Percentiles rank a stretch among this genome's conserved stretches.
Conservation (phyloP, 1,140 invertebrate genomes). For the Halictus rubicundus region DNA sequence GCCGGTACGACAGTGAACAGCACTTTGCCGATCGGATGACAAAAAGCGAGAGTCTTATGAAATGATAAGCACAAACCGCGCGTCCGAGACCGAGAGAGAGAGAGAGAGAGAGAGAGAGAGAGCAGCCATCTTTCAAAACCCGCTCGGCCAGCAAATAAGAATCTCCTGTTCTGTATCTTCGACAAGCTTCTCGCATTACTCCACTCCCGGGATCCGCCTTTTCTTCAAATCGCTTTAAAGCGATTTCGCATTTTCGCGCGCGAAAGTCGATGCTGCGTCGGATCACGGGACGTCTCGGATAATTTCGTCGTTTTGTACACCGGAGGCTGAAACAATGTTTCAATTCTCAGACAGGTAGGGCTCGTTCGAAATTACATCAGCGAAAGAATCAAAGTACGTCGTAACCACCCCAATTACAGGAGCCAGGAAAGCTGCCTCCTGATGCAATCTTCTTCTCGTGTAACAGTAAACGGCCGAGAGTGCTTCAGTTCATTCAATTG, state of each 20-base stretch:
- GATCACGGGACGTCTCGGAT: background rate
- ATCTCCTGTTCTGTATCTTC: background rate
- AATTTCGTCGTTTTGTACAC: background rate
- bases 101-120: too few species aligned
- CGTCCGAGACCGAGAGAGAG: too few species aligned
- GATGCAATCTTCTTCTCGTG: background rate
- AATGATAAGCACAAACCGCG: background rate
- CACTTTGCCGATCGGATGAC: background rate
- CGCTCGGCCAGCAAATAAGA: background rate
- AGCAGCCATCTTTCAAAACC: background rate
- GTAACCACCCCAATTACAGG: background rate
- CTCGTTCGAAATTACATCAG: background rate
- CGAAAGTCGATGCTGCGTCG: too few species aligned
- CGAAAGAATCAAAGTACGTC: background rate
- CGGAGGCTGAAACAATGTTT: background rate
- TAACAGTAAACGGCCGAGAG: background rate
- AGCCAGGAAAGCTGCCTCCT: background rate
- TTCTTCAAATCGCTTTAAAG: background rate
- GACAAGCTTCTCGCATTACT: constrained; percentile 33
- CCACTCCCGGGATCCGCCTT: background rate
- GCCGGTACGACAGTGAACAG: constrained; percentile 20
- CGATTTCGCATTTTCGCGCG: background rate
- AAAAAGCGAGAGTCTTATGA: background rate
- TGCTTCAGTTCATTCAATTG: background rate
- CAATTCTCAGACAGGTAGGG: background rate